Evolutionary conservation across 2,113 vertebrate species (phyloP).

Genomic region (Columba livia): DNA sequence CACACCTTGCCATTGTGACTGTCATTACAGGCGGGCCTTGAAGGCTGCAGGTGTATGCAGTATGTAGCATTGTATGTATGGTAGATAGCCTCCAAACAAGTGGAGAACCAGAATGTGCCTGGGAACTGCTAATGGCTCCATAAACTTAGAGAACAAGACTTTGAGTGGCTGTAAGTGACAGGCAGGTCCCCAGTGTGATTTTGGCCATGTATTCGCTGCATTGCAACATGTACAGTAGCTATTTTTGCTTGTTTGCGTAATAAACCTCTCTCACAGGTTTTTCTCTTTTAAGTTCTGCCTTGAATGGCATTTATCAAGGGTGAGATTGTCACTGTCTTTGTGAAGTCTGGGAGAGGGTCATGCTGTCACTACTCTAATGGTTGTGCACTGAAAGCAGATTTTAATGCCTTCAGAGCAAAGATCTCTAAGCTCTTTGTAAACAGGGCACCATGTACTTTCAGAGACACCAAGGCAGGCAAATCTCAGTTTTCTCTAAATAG

Average conservation of each 20-base stretch:
- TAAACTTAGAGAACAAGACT: neutral
- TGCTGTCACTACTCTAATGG: neutral
- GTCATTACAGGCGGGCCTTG: neutral
- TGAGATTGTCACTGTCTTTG: neutral
- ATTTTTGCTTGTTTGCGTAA: neutral
- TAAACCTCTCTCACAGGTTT: neutral
- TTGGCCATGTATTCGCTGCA: neutral
- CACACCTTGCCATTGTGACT: neutral
- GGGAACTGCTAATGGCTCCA: neutral
- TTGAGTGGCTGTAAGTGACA: neutral
- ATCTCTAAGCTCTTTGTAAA: neutral
- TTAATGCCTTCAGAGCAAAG: neutral
- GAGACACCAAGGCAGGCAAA: neutral
- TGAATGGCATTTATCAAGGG: neutral
- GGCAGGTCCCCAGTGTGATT: neutral
- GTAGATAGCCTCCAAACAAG: neutral
- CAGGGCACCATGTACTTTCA: neutral
- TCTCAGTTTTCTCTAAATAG: neutral
- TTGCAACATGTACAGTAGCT: neutral
- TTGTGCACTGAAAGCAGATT: neutral
- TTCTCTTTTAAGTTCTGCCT: neutral
- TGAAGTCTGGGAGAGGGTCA: neutral
- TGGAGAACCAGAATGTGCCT: accelerated
- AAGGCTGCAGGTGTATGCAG: neutral
- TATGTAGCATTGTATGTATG: accelerated